Evolutionary conservation across 2,888 invertebrate genomes (phyloP), one percentile per base, ranked within the genome.

Genomic region (Bibio marci): DNA sequence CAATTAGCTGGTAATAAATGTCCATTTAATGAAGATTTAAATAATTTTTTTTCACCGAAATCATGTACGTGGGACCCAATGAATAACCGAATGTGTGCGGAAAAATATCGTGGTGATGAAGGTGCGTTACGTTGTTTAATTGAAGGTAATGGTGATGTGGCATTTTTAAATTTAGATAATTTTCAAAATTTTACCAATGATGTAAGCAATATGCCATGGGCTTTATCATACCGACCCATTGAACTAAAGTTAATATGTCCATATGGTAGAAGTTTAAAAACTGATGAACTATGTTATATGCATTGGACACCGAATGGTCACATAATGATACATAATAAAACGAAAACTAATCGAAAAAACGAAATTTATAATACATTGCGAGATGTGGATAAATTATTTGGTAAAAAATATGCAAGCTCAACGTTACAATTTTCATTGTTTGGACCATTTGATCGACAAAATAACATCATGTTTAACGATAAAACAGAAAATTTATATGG

Each of bases 91-190:
- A 5, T 4, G 4, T 7, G 62, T 38, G 59, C 62, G 4, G 57
- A 63, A 27, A 50, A 52, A 10, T 55, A 62, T 40, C 54, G 55
- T 12, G 75, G 71, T 0, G 80, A 80, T 42, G 59, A 66, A 42
- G 70, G 73, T 2, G 79, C 80, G 1, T 52, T 82, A 28, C 62
- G 69, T 39, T 80, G 81, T 45, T 57, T 87, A 12, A 63, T 70
- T 2, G 71, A 76, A 44, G 75, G 71, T 1, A 67, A 65, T 42
- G 80, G 70, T 4, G 85, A 87, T 49, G 82, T 87, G 0, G 85
- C 85, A 1, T 86, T 88, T 48, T 59, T 87, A 2, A 73, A 73
- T 47, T 69, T 76, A 44, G 63, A 64, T 18, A 68, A 70, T 2
- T 69, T 69, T 33, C 70, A 73, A 41, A 69, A 71, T 50, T 70